phyloP scores from a whole-genome alignment of 2,797 vertebrate genomes.

The Morelia viridis region DNA sequence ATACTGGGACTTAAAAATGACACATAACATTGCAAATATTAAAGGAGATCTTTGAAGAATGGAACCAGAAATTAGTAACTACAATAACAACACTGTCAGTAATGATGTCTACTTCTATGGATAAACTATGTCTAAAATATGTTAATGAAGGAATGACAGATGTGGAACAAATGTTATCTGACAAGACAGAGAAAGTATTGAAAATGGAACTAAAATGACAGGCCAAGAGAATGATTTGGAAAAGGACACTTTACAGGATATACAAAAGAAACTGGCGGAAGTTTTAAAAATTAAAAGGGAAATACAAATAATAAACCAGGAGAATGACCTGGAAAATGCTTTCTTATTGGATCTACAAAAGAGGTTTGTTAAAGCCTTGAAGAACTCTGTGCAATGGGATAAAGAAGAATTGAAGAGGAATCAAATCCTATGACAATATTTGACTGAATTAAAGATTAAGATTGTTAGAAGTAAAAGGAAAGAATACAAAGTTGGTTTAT shows the following conservation, averaged over 20 bases:
- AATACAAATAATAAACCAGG: neutral
- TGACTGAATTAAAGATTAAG: neutral
- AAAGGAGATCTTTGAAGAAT: neutral
- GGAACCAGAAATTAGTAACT: neutral
- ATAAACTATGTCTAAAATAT: neutral
- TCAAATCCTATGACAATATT: neutral
- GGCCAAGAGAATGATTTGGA: neutral
- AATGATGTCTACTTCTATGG: neutral
- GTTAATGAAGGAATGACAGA: neutral
- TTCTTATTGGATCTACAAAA: neutral
- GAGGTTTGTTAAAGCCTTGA: neutral
- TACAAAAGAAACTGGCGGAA: neutral
- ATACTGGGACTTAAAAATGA: neutral
- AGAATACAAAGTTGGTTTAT: neutral
- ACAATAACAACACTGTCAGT: neutral
- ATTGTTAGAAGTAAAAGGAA: neutral
- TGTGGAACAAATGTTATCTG: neutral
- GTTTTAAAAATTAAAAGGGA: neutral
- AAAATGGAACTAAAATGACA: neutral
- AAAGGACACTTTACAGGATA: neutral
- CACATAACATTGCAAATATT: neutral
- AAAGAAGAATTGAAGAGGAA: neutral
- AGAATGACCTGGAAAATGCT: neutral
- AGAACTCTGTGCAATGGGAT: neutral
- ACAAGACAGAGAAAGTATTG: neutral